Conservation (phyloP, 2,888 invertebrate genomes). For the Diaprepes abbreviatus region DNA sequence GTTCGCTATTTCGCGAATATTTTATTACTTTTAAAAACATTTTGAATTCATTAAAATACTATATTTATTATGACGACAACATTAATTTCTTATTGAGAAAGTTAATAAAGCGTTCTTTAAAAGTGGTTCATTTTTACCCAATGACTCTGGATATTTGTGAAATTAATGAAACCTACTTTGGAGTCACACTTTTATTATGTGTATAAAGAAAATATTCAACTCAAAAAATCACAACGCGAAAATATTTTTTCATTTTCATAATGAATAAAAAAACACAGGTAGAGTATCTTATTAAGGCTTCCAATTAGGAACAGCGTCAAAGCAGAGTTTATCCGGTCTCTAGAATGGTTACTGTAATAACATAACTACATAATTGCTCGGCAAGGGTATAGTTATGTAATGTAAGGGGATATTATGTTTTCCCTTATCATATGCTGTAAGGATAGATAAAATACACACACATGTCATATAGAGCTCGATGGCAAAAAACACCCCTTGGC, state of each 20-base stretch:
- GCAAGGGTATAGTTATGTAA: constrained; percentile 29
- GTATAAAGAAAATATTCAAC: too few species aligned
- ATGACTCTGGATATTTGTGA: too few species aligned
- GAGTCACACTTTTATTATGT: too few species aligned
- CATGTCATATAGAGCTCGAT: not conserved
- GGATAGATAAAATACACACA: constrained; percentile 20
- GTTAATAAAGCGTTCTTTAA: too few species aligned
- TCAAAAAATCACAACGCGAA: too few species aligned
- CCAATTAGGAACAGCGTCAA: constrained; percentile 32
- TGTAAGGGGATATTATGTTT: constrained; percentile 28
- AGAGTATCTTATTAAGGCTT: constrained; percentile 15
- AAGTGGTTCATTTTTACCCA: too few species aligned
- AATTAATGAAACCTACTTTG: too few species aligned
- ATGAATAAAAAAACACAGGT: not conserved
- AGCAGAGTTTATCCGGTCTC: constrained; percentile 24
- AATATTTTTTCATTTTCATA: not conserved
- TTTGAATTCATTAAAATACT: too few species aligned
- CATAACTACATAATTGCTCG: constrained; percentile 36
- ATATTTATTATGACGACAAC: too few species aligned
- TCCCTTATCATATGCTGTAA: constrained; percentile 18
- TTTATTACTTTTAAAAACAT: too few species aligned
- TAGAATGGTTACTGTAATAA: constrained; percentile 42
- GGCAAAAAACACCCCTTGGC: not conserved
- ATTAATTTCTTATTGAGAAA: too few species aligned
- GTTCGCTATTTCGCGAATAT: too few species aligned